These are phyloP conservation scores for Homarus americanus DNA, from an alignment of 1,140 invertebrate species.

Conservation along the genomic window DNA sequence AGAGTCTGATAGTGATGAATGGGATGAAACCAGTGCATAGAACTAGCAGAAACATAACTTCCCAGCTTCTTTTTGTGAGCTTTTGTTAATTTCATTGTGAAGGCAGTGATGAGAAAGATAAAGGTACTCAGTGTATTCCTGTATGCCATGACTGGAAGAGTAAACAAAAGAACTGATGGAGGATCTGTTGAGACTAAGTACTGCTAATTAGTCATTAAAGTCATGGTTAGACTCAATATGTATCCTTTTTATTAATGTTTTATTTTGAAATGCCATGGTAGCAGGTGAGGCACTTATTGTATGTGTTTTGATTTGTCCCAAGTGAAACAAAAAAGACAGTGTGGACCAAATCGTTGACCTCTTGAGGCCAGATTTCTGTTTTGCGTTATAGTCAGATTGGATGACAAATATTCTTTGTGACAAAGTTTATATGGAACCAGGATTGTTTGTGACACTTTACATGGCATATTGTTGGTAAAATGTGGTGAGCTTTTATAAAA, in stretches of 20 bases:
- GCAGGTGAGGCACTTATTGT: conserved; percentile 11
- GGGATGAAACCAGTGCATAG: conserved; percentile 81
- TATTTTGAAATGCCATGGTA: neutral
- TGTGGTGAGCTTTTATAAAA: neutral
- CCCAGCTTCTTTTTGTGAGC: neutral
- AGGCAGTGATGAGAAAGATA: neutral
- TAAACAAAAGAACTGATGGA: neutral
- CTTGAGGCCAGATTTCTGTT: neutral
- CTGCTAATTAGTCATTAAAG: neutral
- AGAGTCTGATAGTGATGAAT: conserved; percentile 85
- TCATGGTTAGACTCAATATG: neutral
- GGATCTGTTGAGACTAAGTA: neutral
- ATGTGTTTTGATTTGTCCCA: neutral
- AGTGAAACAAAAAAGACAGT: neutral
- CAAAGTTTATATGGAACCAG: conserved; percentile 20
- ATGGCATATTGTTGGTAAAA: neutral
- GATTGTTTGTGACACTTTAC: neutral
- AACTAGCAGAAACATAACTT: neutral
- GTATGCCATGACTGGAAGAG: neutral
- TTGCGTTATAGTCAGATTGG: neutral
- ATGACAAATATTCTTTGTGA: neutral
- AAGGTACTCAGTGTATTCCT: neutral
- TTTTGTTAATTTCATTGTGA: neutral
- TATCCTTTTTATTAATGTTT: conserved; percentile 1
- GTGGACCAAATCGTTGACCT: neutral